Percentiles rank a stretch among this genome's conserved stretches.
phyloP scores from a whole-genome alignment of 2,113 vertebrate genomes.

The Microtus ochrogaster region DNA sequence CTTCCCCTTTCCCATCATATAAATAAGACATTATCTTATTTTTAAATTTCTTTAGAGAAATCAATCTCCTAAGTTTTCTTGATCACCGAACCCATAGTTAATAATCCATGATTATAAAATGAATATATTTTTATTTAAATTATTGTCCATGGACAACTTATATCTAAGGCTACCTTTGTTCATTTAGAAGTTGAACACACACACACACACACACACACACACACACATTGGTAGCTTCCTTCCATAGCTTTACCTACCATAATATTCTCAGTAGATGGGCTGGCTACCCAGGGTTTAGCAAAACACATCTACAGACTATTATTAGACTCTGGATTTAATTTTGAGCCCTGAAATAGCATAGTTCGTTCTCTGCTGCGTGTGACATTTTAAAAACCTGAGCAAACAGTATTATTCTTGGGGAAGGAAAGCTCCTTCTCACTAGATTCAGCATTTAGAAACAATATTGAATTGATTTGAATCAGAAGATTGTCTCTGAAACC shows the following conservation, averaged over 20 bases:
- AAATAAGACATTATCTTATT: neutral
- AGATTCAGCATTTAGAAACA: conserved; percentile 75
- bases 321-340: conserved; percentile 73
- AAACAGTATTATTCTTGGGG: conserved; percentile 78
- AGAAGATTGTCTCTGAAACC: conserved; percentile 71
- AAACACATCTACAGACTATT: conserved; percentile 63
- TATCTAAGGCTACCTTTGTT: conserved; percentile 4
- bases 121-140: conserved; percentile 26
- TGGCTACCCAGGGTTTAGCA: conserved; percentile 26
- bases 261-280: conserved; percentile 60
- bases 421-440: conserved; percentile 73
- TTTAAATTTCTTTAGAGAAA: conserved; percentile 38
- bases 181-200: neutral
- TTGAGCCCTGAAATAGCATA: conserved; percentile 70
- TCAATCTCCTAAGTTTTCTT: neutral
- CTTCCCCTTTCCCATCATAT: neutral
- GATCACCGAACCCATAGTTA: neutral
- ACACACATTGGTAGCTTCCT: neutral
- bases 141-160: neutral
- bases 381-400: conserved; percentile 81
- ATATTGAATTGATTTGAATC: conserved; percentile 77
- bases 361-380: conserved; percentile 69
- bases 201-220: neutral
- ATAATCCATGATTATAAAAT: conserved; percentile 1
- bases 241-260: conserved; percentile 27